phyloP scores from a whole-genome alignment of 2,888 invertebrate genomes.

The Linnaemya tessellans region DNA sequence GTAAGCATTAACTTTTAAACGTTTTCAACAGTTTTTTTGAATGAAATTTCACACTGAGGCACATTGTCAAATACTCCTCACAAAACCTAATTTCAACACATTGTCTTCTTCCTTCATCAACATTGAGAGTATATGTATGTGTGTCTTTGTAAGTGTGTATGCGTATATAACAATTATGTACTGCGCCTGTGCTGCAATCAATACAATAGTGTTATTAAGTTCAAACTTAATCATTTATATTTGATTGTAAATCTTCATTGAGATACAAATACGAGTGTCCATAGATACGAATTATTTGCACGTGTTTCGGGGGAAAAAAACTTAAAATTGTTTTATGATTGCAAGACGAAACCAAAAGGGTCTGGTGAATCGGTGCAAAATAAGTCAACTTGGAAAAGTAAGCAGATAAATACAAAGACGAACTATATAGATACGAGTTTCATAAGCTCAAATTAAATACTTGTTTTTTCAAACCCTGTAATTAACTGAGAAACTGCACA shows the following conservation, averaged over 20 bases:
- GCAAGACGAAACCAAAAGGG: slow-evolving; percentile 28
- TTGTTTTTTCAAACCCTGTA: slow-evolving; percentile 8
- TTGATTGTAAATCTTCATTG: slow-evolving; percentile 29
- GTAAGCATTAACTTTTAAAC: slow-evolving; percentile 15
- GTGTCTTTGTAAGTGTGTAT: too few relatives aligned
- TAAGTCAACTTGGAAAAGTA: not conserved
- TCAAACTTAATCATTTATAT: slow-evolving; percentile 1
- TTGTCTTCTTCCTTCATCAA: not conserved
- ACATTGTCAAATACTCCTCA: slow-evolving; percentile 49
- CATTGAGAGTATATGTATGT: not conserved
- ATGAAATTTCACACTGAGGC: slow-evolving; percentile 59
- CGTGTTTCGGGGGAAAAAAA: slow-evolving; percentile 37
- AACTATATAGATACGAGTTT: not conserved
- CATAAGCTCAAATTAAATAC: not conserved
- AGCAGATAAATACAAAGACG: not conserved
- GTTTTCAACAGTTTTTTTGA: slow-evolving; percentile 52
- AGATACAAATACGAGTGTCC: slow-evolving; percentile 23
- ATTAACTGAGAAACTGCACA: slow-evolving; percentile 23
- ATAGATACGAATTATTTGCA: slow-evolving; percentile 40
- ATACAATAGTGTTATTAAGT: not conserved
- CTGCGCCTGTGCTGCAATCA: slow-evolving; percentile 67
- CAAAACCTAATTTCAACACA: slow-evolving; percentile 6
- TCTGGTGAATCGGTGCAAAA: slow-evolving; percentile 33
- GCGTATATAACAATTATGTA: slow-evolving; percentile 22
- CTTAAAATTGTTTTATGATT: slow-evolving; percentile 26